Evolutionary conservation across 2,888 invertebrate genomes (phyloP), one percentile per base, ranked within the genome.

Genomic region (Nymphalis polychloros): DNA sequence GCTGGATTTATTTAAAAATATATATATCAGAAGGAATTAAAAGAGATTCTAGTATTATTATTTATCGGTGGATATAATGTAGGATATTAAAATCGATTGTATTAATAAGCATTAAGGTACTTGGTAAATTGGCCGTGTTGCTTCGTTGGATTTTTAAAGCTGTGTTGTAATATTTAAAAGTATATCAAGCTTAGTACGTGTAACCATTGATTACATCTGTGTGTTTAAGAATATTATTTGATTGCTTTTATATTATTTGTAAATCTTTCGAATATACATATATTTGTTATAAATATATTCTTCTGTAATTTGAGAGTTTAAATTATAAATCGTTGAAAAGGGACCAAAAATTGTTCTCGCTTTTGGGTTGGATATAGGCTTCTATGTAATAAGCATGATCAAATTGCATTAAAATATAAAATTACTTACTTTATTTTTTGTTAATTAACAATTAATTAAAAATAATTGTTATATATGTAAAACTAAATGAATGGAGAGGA

Each of bases 311-410:
- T 63, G 63, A 70, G 62, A 67, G 67, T 70, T 70, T 60, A 63
- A 63, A 70, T 63, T 69, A 62, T 62, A 62, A 67, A 70, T 63
- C 61, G 62, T 75, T 73, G 72, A 69, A 68, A 71, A 72, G 75
- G 75, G 75, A 75, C 73, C 72, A 73, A 72, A 41, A 63, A 68
- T 70, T 65, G 68, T 75, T 73, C 73, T 72, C 63, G 67, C 63
- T 64, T 62, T 61, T 63, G 46, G 63, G 62, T 63, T 61, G 52
- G 53, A 63, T 69, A 20, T 65, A 60, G 65, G 68, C 63, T 68
- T 71, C 63, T 55, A 59, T 47, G 49, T 23, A 64, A 49, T 49
- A 53, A 63, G 31, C 61, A 48, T 61, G 23, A 62, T 61, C 23
- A 48, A 62, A 62, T 48, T 62, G 49, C 61, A 55, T 67, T 57